A percentile compares a stretch with the other conserved stretches of the same genome.
Conservation (phyloP, 2,113 vertebrate genomes). For the Rhinolophus sinicus region DNA sequence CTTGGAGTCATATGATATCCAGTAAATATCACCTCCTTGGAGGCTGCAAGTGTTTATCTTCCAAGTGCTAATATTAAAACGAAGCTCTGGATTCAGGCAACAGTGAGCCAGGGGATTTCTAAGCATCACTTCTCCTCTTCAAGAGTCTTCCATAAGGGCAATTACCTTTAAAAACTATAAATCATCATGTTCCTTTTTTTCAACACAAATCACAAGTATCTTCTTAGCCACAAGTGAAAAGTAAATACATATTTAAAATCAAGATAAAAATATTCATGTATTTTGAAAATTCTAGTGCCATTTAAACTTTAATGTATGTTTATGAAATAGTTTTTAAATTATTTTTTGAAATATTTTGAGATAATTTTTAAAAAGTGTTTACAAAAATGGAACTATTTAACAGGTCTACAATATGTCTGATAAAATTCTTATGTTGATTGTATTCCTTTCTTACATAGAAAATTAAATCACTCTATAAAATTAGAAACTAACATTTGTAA, state of each 20-base stretch:
- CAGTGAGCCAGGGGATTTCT: background rate
- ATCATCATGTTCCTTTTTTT: background rate
- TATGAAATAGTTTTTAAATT: background rate
- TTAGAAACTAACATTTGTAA: constrained; percentile 15
- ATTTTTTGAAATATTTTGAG: background rate
- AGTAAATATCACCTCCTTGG: background rate
- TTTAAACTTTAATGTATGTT: constrained; percentile 12
- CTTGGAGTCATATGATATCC: background rate
- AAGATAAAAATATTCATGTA: background rate
- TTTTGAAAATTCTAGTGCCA: background rate
- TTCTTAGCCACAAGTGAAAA: background rate
- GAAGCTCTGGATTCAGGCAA: background rate
- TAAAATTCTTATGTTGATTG: background rate
- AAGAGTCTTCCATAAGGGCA: background rate
- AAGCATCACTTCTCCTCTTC: background rate
- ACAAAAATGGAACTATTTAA: background rate
- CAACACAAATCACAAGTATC: background rate
- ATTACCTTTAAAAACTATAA: background rate
- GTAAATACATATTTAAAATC: background rate
- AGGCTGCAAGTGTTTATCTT: background rate
- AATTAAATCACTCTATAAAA: background rate
- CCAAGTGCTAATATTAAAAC: constrained; percentile 31
- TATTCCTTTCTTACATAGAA: background rate
- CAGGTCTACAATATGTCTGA: background rate
- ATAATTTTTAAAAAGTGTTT: background rate